Evolutionary conservation across 2,888 invertebrate genomes (phyloP).

Genomic region (Melipona bicolor): DNA sequence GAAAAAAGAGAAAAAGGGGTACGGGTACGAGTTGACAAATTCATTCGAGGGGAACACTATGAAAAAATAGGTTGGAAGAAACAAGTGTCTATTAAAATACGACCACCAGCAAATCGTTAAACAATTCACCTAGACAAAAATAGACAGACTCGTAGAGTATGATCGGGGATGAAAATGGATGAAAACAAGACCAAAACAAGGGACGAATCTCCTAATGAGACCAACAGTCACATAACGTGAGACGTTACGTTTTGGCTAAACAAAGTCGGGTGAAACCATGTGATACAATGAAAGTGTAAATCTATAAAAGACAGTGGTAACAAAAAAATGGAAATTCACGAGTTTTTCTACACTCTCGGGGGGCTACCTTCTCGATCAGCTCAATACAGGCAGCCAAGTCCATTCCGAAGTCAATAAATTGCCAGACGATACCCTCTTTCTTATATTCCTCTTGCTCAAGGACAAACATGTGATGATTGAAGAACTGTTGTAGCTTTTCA

Average conservation of each 20-base stretch:
- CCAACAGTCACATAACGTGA: constrained; percentile 8
- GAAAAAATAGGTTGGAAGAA: background rate
- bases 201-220: constrained; percentile 47
- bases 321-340: background rate
- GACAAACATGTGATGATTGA: constrained; percentile 99
- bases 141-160: background rate
- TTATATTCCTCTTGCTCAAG: constrained; percentile 99
- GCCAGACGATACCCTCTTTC: constrained; percentile 98
- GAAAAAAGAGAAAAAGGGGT: background rate
- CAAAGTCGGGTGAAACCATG: background rate
- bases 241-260: background rate
- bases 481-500: constrained; percentile 99
- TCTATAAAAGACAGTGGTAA: background rate
- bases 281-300: background rate
- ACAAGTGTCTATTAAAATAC: background rate
- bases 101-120: background rate
- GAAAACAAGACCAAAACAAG: background rate
- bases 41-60: background rate
- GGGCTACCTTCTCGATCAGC: constrained; percentile 97
- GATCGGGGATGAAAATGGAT: background rate
- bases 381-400: constrained; percentile 99
- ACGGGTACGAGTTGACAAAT: background rate
- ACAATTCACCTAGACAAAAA: constrained; percentile 20
- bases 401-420: constrained; percentile 99
- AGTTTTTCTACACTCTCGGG: constrained; percentile 25